Conservation (phyloP, 1,140 invertebrate species). For the Trypoxylus dichotomus region DNA sequence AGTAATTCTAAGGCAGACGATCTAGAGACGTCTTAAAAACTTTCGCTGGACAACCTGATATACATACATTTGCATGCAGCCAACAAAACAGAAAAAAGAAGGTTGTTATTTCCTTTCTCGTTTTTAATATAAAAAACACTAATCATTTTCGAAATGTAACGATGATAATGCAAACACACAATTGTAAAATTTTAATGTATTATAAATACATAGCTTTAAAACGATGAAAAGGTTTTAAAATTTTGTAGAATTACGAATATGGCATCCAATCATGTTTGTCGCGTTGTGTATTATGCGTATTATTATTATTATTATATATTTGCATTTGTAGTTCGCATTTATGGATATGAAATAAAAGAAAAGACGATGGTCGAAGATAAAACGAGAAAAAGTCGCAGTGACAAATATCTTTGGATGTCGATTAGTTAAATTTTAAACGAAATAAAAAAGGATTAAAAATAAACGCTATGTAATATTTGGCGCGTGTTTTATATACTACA, state of each 20-base stretch:
- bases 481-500: neutral
- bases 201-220: conserved; percentile 17
- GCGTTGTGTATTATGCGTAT: neutral
- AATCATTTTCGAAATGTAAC: neutral
- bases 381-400: neutral
- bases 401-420: neutral
- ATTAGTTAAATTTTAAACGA: conserved; percentile 20
- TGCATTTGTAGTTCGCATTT: no score
- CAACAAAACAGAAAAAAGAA: neutral
- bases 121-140: neutral
- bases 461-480: neutral
- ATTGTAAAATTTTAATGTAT: conserved; percentile 22
- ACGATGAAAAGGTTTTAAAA: conserved; percentile 12
- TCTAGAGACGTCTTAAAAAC: no score
- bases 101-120: neutral
- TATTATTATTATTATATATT: neutral
- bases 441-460: neutral
- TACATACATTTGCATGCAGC: neutral
- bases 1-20: no score
- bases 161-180: neutral
- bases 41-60: no score
- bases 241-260: neutral
- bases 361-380: no score
- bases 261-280: neutral
- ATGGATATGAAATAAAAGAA: no score